Conservation (phyloP, 23 tunicate genomes). For the Aplidium turbinatum region DNA sequence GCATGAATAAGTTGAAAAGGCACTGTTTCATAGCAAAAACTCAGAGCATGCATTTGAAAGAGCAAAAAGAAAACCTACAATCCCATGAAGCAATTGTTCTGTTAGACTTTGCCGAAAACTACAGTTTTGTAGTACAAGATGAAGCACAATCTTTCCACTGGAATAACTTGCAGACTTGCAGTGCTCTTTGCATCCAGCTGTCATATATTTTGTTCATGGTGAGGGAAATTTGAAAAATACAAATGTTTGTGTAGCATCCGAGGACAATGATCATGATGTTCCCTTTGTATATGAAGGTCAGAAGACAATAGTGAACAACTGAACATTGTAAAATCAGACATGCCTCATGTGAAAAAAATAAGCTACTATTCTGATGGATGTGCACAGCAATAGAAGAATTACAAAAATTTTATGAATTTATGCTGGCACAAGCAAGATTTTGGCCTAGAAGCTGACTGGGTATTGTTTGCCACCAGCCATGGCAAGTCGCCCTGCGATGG, state of each 20-base stretch:
- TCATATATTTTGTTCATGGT: not conserved
- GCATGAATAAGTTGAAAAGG: not conserved
- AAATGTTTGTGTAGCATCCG: conserved; percentile 3
- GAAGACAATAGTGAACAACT: not conserved
- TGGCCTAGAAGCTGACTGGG: not conserved
- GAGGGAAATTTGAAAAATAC: not conserved
- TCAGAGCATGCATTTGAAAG: not conserved
- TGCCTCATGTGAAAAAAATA: too few relatives aligned
- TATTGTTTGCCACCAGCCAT: conserved; percentile 16
- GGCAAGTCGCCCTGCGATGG: conserved; percentile 31
- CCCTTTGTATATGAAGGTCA: conserved; percentile 21
- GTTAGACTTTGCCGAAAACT: conserved; percentile 17
- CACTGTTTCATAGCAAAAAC: conserved; percentile 1
- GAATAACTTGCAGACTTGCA: conserved; percentile 27
- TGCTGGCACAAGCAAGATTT: conserved; percentile 9
- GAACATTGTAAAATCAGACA: too few relatives aligned
- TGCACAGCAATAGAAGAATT: conserved; percentile 20
- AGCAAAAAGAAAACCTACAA: not conserved
- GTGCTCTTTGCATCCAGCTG: conserved; percentile 18
- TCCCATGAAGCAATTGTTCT: not conserved
- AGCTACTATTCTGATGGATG: conserved; percentile 18
- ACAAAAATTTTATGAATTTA: conserved; percentile 23
- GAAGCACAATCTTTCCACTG: conserved; percentile 19
- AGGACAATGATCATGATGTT: conserved; percentile 6
- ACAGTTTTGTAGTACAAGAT: conserved; percentile 21